Percentiles rank a stretch among this genome's conserved stretches.
Evolutionary conservation across 1,140 invertebrate species (phyloP).

Genomic region (Cylas formicarius): DNA sequence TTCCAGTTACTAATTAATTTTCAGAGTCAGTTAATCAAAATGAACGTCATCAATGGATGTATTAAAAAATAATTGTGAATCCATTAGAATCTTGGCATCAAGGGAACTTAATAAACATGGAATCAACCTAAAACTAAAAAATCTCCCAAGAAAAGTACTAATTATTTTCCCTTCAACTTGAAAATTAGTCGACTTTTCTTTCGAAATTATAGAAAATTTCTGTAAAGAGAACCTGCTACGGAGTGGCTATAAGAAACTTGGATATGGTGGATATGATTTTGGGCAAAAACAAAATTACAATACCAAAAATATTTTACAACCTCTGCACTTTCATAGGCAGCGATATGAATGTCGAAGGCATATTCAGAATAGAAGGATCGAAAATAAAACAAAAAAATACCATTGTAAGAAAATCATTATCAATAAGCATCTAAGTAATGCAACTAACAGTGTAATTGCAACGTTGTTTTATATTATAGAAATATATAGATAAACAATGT

Average conservation of each 20-base stretch:
- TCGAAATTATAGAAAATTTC: conserved; percentile 4
- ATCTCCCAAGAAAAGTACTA: too few relatives aligned
- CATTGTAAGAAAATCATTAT: too few relatives aligned
- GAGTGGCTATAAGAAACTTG: background rate
- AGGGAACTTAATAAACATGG: background rate
- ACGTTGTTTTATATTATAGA: too few relatives aligned
- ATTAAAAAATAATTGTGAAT: background rate
- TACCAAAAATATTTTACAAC: conserved; percentile 1
- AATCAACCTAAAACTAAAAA: conserved; percentile 1
- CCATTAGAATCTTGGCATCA: background rate
- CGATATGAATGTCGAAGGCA: background rate
- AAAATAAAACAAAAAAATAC: background rate
- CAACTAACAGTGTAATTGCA: too few relatives aligned
- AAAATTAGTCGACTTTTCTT: too few relatives aligned
- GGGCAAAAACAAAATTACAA: background rate
- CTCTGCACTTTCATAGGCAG: background rate
- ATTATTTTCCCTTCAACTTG: too few relatives aligned
- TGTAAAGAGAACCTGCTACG: background rate
- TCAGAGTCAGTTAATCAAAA: too few relatives aligned
- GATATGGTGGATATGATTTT: background rate
- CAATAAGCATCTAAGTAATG: too few relatives aligned
- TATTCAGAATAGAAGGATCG: conserved; percentile 1
- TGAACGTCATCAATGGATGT: background rate
- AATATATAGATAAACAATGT: too few relatives aligned
- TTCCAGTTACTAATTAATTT: too few relatives aligned